Base-by-base conservation (phyloP, 2,113 vertebrate species). In the Pithys albifrons region DNA sequence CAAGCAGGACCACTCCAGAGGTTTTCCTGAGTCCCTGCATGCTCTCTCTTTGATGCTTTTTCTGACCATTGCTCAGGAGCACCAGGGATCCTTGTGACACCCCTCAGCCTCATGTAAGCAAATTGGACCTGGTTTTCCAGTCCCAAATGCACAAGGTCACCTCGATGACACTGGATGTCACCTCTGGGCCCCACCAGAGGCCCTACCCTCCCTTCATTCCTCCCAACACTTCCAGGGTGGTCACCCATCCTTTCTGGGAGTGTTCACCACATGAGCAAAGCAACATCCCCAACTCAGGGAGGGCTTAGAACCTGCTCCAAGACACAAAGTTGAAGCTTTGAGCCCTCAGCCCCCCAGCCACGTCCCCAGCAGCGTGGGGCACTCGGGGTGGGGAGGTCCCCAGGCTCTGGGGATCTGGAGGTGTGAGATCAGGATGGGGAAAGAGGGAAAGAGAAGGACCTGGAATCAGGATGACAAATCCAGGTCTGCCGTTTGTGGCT, bases 11-110 rank as follows among this genome's bases (percentile, higher is more conserved):
- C 10, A 9, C 7, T 45, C 12, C 86, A 33, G 37, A 23, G 9
- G 0, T 10, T 28, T 66, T 49, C 19, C 74, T 1, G 2, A 19
- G 48, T 6, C 1, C 1, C 62, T 19, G 28, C 2, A 2, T 1
- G 7, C n/a, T 76, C 58, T 20, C 55, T 61, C 41, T 51, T 28
- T 3, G 45, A 39, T 52, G 37, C 72, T 62, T 37, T 49, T 65
- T 29, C 27, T 5, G 43, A 1, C 45, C 1, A 0, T 18, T 8
- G 39, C 70, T 62, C 43, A 2, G 64, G 54, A 41, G 69, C 51
- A 6, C 55, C 19, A 2, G 3, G 41, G 46, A 27, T 10, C 57
- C 45, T 19, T 17, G 24, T 14, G 65, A 48, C 4, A 8, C 29
- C 33, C 37, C 65, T 51, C 17, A 2, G 33, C 11, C 65, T 16